These are phyloP conservation scores for Bothrops jararaca DNA, from an alignment of 2,113 vertebrate genomes.

Conservation along the genomic window DNA sequence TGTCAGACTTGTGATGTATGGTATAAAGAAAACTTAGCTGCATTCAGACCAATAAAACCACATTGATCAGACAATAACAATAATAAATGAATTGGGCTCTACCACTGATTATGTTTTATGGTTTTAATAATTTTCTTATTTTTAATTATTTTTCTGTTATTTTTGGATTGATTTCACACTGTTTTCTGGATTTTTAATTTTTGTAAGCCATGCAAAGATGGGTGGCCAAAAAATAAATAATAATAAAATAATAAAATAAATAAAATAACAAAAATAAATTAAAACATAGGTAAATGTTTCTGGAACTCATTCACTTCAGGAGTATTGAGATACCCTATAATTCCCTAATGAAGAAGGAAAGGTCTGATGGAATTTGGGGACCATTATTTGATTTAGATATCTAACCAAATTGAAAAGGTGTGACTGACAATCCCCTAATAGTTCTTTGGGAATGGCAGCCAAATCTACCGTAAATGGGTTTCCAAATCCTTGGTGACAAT, in stretches of 20 bases:
- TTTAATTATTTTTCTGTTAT: not conserved
- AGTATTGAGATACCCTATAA: not conserved
- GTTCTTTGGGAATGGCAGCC: not conserved
- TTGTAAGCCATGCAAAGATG: not conserved
- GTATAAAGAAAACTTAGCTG: no score
- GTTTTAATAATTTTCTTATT: not conserved
- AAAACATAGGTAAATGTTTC: not conserved
- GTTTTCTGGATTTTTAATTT: not conserved
- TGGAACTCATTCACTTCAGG: not conserved
- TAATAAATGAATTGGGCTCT: not conserved
- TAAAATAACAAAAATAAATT: not conserved
- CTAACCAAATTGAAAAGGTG: not conserved
- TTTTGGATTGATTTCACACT: not conserved
- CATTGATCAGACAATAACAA: not conserved
- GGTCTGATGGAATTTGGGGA: not conserved
- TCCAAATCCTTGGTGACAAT: not conserved
- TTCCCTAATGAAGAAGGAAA: not conserved
- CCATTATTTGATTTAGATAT: not conserved
- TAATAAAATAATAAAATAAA: not conserved
- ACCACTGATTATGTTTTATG: not conserved
- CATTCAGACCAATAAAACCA: no score
- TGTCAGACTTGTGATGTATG: no score
- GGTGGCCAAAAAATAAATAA: not conserved
- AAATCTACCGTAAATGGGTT: not conserved
- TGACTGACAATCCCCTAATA: not conserved